Percentiles rank a stretch among this genome's conserved stretches.
These are phyloP conservation scores for Papilio demoleus DNA, from an alignment of 2,888 invertebrate species.

Conservation along the genomic window DNA sequence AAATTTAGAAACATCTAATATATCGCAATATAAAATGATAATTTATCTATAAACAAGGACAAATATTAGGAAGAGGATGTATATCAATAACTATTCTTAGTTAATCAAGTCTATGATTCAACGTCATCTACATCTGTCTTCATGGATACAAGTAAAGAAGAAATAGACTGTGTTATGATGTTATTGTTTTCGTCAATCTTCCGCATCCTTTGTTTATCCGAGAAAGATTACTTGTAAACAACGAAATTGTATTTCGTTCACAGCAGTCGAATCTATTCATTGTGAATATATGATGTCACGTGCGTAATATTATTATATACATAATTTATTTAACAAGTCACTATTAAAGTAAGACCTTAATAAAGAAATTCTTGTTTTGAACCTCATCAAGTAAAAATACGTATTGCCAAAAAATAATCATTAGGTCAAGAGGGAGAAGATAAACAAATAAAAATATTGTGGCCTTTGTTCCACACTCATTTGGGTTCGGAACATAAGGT, in stretches of 20 bases:
- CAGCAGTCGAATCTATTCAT: background rate
- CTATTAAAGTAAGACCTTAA: too few relatives aligned
- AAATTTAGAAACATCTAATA: background rate
- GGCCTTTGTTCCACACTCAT: too few relatives aligned
- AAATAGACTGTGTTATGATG: constrained; percentile 7
- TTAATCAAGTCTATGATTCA: constrained; percentile 9
- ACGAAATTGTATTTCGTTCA: background rate
- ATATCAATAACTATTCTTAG: constrained; percentile 14
- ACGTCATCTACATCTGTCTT: constrained; percentile 17
- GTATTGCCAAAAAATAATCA: too few relatives aligned
- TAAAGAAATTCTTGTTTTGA: too few relatives aligned
- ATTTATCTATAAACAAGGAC: background rate
- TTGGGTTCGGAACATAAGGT: too few relatives aligned
- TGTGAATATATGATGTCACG: background rate
- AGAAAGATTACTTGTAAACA: background rate
- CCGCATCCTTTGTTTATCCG: background rate
- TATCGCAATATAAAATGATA: too few relatives aligned
- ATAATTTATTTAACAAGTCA: too few relatives aligned
- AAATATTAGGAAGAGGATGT: background rate
- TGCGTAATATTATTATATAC: background rate
- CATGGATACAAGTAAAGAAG: background rate
- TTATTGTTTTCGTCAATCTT: constrained; percentile 13
- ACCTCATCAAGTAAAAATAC: too few relatives aligned
- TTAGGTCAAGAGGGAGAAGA: too few relatives aligned
- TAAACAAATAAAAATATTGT: too few relatives aligned